Evolutionary conservation across 2,888 invertebrate species (phyloP), one percentile per base, ranked within the genome.

Genomic region (Xylota segnis): DNA sequence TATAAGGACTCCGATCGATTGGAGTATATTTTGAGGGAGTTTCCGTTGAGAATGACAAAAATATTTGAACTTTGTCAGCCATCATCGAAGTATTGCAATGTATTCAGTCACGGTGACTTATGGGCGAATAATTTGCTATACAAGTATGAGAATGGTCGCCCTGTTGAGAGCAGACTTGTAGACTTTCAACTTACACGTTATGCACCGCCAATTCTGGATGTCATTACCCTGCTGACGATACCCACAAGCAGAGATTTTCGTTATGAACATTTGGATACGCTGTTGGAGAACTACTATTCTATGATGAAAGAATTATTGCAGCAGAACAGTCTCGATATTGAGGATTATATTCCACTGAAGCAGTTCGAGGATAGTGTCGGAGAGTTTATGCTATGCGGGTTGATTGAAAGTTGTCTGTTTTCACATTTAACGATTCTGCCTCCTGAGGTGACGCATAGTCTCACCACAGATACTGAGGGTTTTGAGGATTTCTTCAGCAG

Each of bases 101-200:
- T 92, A 0, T 88, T 93, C 1, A 89, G 89, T 10, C 93, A 93
- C 81, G 93, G 92, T 4, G 93, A 93, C 88, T 88, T 93, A 16
- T 93, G 93, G 93, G 90, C 92, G 0, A 93, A 93, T 71, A 93
- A 93, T 87, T 78, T 93, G 0, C 90, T 93, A 90, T 92, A 93
- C 43, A 90, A 90, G 18, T 91, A 92, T 47, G 90, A 90, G 2
- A 91, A 90, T 10, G 89, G 91, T 0, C 89, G 89, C 37, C 94
- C 94, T 0, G 92, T 94, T 2, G 93, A 94, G 32, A 95, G 95
- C 87, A 89, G 94, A 37, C 90, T 96, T 9, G 94, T 96, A 2
- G 96, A 96, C 90, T 96, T 94, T 89, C 96, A 96, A 91, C 92
- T 95, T 63, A 92, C 94, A 0, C 93, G 95, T 29, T 96, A 95